Evolutionary conservation across 2,113 vertebrate genomes (phyloP), one percentile per base, ranked within the genome.

Genomic region (Casuarius casuarius): DNA sequence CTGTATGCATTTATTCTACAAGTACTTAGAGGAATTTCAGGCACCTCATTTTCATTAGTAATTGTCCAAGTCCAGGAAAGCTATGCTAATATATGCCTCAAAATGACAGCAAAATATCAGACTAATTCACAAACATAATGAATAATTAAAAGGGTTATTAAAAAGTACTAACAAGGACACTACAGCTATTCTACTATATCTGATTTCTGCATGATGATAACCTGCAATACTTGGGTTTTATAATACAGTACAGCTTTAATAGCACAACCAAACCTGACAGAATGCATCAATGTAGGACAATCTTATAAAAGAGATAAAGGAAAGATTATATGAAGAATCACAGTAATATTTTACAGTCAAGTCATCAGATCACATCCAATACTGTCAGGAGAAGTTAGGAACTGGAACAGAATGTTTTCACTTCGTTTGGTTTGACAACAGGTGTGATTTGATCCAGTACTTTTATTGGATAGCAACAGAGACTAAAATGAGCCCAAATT

Each of bases 141-240:
- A 31, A 26, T 52, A 58, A 75, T 79, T 23, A 51, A 70, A 44
- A 51, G 25, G 11, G 31, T 61, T 8, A 42, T 5, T 38, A 54
- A 52, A 26, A 71, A 73, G 25, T 12, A 58, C 20, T 35, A 73
- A 51, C 25, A 28, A 63, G 52, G 48, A 28, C 21, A n/a, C 51
- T 38, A n/a, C 2, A 65, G 33, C 38, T 78, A 9, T 26, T 59
- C 61, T 33, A 28, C 31, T 33, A 7, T 5, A 56, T 22, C 22
- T 18, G 6, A 15, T 31, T 70, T 73, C 35, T 68, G 25, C 65
- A 18, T 38, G n/a, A 33, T 28, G 54, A 58, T 42, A 25, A 33
- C 8, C 49, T 71, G 5, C 26, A 4, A 0, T 21, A 28, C 1
- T 1, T 23, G 17, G 0, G 0, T 10, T 68, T 82, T n/a, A 28